Evolutionary conservation across 1,140 invertebrate genomes (phyloP).

Genomic region (Melanaphis sacchari): DNA sequence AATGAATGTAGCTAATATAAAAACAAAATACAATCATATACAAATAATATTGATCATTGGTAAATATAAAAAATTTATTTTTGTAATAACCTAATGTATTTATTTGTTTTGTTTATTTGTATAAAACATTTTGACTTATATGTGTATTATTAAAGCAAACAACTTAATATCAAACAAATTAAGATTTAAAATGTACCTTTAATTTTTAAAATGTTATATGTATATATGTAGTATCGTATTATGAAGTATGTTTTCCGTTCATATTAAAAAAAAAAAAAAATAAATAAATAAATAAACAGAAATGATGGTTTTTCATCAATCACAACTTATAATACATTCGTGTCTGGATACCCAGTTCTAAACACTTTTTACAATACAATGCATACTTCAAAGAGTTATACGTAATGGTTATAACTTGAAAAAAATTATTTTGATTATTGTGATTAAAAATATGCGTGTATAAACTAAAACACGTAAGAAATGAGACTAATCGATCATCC

Average conservation of each 20-base stretch:
- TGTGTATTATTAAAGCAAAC: background rate
- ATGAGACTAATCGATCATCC: background rate
- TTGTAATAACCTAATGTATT: background rate
- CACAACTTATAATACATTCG: background rate
- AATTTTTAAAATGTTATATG: background rate
- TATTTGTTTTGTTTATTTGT: background rate
- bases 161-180: background rate
- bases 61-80: background rate
- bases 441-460: background rate
- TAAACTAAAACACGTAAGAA: background rate
- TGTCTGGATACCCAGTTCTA: background rate
- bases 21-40: background rate
- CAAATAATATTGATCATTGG: too few relatives aligned
- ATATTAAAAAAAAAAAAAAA: background rate
- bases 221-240: background rate
- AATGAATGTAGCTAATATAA: background rate
- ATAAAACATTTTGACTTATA: background rate
- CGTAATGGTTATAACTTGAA: too few relatives aligned
- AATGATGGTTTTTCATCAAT: background rate
- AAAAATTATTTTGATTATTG: background rate
- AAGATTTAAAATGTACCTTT: background rate
- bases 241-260: background rate
- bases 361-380: too few relatives aligned
- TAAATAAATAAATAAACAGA: background rate
- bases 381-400: too few relatives aligned